phyloP scores from a whole-genome alignment of 2,113 vertebrate species.

The Geococcyx californianus region DNA sequence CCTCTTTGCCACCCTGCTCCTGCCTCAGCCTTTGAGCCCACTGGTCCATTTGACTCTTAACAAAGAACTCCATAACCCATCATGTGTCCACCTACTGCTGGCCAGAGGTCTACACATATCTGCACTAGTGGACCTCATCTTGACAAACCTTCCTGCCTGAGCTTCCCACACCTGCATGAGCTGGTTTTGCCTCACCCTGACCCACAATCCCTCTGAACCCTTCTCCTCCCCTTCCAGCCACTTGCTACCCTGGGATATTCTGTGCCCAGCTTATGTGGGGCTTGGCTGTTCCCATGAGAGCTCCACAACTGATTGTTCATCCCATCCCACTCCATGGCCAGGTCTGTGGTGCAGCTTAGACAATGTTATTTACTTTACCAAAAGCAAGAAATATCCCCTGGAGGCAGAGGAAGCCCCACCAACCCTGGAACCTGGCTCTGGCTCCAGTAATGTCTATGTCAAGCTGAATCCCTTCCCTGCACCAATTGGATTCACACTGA shows the following conservation, averaged over 20 bases:
- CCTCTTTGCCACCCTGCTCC: too few relatives aligned
- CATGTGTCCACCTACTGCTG: neutral
- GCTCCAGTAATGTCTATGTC: neutral
- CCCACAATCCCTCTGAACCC: neutral
- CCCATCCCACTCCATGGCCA: neutral
- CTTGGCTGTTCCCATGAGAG: neutral
- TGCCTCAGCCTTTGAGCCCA: neutral
- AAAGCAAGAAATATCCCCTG: neutral
- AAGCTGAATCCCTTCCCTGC: neutral
- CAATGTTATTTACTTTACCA: neutral
- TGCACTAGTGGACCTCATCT: neutral
- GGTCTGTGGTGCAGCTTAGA: neutral
- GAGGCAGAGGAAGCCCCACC: neutral
- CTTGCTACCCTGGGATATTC: neutral
- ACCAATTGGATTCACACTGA: neutral
- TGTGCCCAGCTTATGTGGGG: neutral
- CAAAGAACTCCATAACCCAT: neutral
- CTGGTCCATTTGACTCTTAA: neutral
- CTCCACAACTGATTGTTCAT: neutral
- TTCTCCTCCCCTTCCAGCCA: neutral
- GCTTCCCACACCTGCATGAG: neutral
- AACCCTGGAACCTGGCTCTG: rapidly evolving
- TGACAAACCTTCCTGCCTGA: neutral
- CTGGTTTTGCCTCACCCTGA: neutral
- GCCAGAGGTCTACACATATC: neutral